These are phyloP conservation scores for Oenanthe melanoleuca DNA, from an alignment of 2,113 vertebrate genomes.

Conservation along the genomic window DNA sequence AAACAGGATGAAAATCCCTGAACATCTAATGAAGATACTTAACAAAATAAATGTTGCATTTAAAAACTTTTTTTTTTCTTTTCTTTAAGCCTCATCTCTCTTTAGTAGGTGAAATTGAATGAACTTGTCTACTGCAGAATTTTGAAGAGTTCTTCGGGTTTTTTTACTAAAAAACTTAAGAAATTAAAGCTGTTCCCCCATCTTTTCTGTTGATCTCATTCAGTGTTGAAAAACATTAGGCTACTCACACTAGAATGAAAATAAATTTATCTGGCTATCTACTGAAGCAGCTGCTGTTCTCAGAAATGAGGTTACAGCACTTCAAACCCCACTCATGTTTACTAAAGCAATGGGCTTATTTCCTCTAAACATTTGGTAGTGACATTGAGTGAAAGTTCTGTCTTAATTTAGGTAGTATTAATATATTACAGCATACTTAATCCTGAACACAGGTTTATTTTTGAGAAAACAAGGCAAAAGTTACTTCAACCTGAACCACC, in stretches of 20 bases:
- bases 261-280: not conserved
- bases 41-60: not conserved
- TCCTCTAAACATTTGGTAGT: not conserved
- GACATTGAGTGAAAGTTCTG: not conserved
- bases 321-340: not conserved
- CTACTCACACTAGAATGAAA: not conserved
- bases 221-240: not conserved
- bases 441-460: not conserved
- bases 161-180: not conserved
- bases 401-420: not conserved
- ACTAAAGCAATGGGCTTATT: not conserved
- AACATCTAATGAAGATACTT: not conserved
- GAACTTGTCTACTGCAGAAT: not conserved
- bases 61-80: not conserved
- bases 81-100: not conserved
- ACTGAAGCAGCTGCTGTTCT: not conserved
- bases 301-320: not conserved
- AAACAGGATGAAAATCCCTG: not conserved
- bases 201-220: not conserved
- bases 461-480: not conserved
- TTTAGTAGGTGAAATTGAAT: not conserved
- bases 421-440: not conserved
- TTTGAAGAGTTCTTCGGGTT: rapidly evolving
- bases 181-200: not conserved
- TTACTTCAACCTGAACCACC: not conserved